Evolutionary conservation across 2,797 vertebrate species (phyloP), one percentile per base, ranked within the genome.

Genomic region (Setipinna tenuifilis): DNA sequence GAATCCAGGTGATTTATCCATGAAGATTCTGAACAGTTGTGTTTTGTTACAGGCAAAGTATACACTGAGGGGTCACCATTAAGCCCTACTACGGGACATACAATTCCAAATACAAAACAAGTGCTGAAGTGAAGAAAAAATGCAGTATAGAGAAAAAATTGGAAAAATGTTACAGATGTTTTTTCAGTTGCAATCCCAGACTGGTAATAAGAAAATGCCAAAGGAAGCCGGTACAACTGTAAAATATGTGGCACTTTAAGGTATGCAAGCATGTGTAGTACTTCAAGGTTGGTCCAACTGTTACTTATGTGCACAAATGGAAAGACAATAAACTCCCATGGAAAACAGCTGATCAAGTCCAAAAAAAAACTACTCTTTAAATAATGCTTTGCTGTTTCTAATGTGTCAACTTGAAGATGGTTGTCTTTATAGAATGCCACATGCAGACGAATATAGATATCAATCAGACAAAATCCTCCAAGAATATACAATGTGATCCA

Each of bases 341-440:
- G 88, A 85, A 88, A 89, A 83, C 87, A 89, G 28, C 85, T 87
- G 65, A 88, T 85, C 57, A 89, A 85, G 84, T 89, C 88, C 3
- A 88, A 0, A 19, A 88, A 23, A 28, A 89, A 87, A 23, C 85
- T 61, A 1, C 81, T 85, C 83, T 84, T 87, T 46, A 87, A 2
- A 41, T 89, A 89, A 46, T 88, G 85, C 46, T n/a, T 81, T 59
- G 88, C 81, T 31, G 87, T 89, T 82, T 87, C 86, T 61, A 89
- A 71, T 9, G 87, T 75, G 48, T 89, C 86, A 17, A 88, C 80
- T 65, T 80, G 81, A 23, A 89, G 86, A 54, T 48, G 48, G 23
- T 81, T 87, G 54, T 82, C 86, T 84, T 85, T 62, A 75, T 85
- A 88, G 81, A 87, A 88, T 59, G 86, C 87, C 7, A 89, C 84